Evolutionary conservation across 2,888 invertebrate genomes (phyloP), one percentile per base, ranked within the genome.

Genomic region (Xestoiulus laeticollis): DNA sequence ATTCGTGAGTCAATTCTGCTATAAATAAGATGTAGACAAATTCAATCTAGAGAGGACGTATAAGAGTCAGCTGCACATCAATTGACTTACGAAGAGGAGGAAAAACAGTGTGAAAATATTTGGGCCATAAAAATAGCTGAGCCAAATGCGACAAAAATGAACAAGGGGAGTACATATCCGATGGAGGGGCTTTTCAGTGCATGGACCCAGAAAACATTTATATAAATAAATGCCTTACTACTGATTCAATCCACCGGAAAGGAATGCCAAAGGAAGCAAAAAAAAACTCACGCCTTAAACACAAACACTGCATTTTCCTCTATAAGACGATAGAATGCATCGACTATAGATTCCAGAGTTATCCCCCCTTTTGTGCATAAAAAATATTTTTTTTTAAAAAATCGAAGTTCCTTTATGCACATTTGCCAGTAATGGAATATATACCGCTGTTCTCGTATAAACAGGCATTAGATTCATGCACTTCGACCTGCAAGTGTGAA

Each of bases 281-380:
- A 68, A 68, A 68, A 68, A 68, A 14, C 68, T 10, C 68, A 68
- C 68, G 68, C 68, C 68, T 68, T n/a, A 19, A 12, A 68, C 22
- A 68, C 68, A 68, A 68, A 68, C 68, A 68, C 68, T 68, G 68
- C 68, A 68, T 68, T 68, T 68, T 68, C 68, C 68, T 68, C 68
- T 59, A n/a, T 59, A 26, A 26, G 68, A 26, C 68, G 68, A 68
- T 26, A 68, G 68, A 68, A 68, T 68, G 68, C 68, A 68, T 68
- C 68, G 68, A 68, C 68, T 22, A 38, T 38, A 68, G 68, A 68
- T 68, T 68, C 68, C 68, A 26, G 26, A 10, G 68, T 68, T n/a
- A 68, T 68, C 26, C 68, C 68, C 26, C n/a, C 68, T 26, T 68
- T 68, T 68, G 68, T 68, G 68, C 68, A 68, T 19, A 3, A 48